Base-by-base conservation (phyloP, 2,888 invertebrate genomes). In the Nemapogon koenigi region DNA sequence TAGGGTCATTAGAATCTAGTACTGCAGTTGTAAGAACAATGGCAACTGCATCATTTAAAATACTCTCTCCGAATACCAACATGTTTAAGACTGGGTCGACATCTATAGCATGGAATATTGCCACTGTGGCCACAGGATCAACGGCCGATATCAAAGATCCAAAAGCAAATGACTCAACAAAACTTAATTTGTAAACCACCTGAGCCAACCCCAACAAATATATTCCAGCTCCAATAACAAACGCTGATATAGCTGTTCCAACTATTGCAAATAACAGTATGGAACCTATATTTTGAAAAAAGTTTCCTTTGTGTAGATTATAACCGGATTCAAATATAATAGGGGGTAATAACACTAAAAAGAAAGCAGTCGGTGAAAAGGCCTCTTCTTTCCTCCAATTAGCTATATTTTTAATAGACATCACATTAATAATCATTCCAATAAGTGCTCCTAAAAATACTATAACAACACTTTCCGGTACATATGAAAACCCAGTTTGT, bases 261-360 rank as follows among this genome's bases (percentile, higher is more conserved):
- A 97, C 84, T 51, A 98, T 96, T 2, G 99, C 98, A 84, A 99
- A 99, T 1, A 97, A 88, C 56, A 98, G 73, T 52, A 99, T 99
- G 3, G 97, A 97, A n/a, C 97, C 97, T 59, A 99, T 97, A 60
- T 99, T 99, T 72, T 98, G 96, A 56, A 92, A 93, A 56, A 92
- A 93, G 56, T 93, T 92, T 46, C 97, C 97, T 72, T 99, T 99
- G 57, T 99, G 98, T 42, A 99, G 82, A 81, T 98, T 99, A 62
- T 98, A 99, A 2, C 98, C 98, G 2, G 97, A 97, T 70, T 99
- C 99, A 79, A 99, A 99, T 52, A 99, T 99, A 39, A 99, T 99
- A 1, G 99, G 99, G 7, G 99, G 99, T 37, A 99, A 70, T 1
- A 99, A 82, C 2, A 99, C 92, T 37, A 99, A 82, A 59, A 99